Base-by-base conservation (phyloP, 2,797 vertebrate genomes). In the Sebastes hubbsi region DNA sequence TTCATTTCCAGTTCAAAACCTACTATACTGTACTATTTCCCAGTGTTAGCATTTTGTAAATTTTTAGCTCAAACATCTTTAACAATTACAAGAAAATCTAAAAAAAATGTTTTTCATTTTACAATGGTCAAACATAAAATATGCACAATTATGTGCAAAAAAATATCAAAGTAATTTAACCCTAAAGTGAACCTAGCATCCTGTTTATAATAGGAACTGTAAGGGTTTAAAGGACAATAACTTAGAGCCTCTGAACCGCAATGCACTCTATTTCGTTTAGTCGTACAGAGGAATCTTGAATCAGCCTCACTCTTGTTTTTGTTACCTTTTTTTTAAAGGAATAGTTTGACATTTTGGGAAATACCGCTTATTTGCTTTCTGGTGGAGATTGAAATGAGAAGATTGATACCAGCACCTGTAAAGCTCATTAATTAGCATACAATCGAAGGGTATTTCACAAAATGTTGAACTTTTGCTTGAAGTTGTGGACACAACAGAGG, bases 141-240 rank as follows among this genome's bases (percentile, higher is more conserved):
- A 90, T 89, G 42, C 90, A 87, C 81, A 92, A 80, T 49, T 81
- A 72, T 72, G 88, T 92, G 86, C 90, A 92, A 90, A 90, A 54
- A n/a, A 0, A 66, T 32, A 69, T 30, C 5, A 63, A 70, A 79
- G n/a, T 24, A 76, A 59, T 32, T 24, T 14, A 77, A 49, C 42
- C 38, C 67, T 76, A 78, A 72, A 72, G 22, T 60, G 12, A 86
- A 22, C 24, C 16, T 71, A n/a, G 22, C 29, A 49, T 67, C 46
- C 18, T 56, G 10, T 46, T 77, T 36, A 8, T 12, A 20, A 55
- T 1, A 55, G 5, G 2, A 49, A 66, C 3, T 18, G 16, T 71
- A 30, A 63, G 20, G 24, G 46, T 71, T 78, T 75, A 46, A 8
- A 62, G 29, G 36, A 62, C 1, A 72, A 58, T 34, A 70, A 68